Evolutionary conservation across 2,113 vertebrate species (phyloP), one percentile per base, ranked within the genome.

Genomic region (Malurus cyaneus): DNA sequence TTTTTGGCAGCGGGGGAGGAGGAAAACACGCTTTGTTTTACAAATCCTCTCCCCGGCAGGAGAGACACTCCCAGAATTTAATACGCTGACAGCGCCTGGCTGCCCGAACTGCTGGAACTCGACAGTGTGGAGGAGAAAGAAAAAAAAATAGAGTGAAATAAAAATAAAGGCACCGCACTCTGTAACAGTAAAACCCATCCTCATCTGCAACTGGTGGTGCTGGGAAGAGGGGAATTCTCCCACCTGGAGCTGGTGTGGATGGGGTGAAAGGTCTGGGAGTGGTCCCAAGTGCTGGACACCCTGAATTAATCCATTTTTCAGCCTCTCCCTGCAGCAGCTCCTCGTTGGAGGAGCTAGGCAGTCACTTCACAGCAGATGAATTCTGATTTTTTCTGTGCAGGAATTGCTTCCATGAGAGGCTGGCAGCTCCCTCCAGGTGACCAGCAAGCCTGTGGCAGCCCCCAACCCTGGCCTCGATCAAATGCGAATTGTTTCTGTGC

Each of bases 11-110:
- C n/a, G 1, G 83, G 83, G 56, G 86, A 90, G 89, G 91, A 94
- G 95, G 95, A 95, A 96, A 96, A 94, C 92, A 94, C 28, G 91
- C 94, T 96, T 95, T 95, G 94, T 95, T 94, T 95, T 93, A 93
- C 95, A 95, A 92, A 96, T 95, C 92, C 93, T 95, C 96, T 95
- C 85, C 96, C 90, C 93, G 69, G 95, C 95, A 96, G 93, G 92
- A 96, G 92, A 94, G 96, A 57, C 95, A 94, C 95, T 96, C 95
- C 94, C 95, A 94, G 94, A 89, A 94, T 95, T 86, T 91, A 95
- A 95, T 92, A 89, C 14, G 71, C 92, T 64, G 91, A 71, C 94
- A 81, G 83, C 0, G 28, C 70, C 18, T n/a, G 83, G 91, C 92
- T 71, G 96, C 73, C 79, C 88, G 80, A 81, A 92, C 89, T 86